Percentiles rank a stretch among this genome's conserved stretches.
Evolutionary conservation across 1,140 invertebrate genomes (phyloP).

Genomic region (Amyelois transitella): DNA sequence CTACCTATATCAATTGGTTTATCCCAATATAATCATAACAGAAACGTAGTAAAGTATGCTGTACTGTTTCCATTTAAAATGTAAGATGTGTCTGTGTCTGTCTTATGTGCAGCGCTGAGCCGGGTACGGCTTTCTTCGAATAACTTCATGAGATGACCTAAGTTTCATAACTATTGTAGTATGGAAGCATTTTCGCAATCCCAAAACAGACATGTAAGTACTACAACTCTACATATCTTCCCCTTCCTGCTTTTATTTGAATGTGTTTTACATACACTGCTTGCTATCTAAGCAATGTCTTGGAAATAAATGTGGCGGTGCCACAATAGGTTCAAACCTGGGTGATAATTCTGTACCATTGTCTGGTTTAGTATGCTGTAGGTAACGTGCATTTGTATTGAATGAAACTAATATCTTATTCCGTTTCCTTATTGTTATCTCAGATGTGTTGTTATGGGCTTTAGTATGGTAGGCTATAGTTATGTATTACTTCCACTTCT

Average conservation of each 20-base stretch:
- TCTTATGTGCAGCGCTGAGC: too few species aligned
- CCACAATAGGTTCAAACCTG: slow-evolving; percentile 28
- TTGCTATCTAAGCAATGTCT: slow-evolving; percentile 22
- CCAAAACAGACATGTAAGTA: not conserved
- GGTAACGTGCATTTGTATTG: slow-evolving; percentile 32
- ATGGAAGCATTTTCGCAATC: not conserved
- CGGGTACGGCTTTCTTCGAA: too few species aligned
- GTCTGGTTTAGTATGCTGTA: slow-evolving; percentile 34
- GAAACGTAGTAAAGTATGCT: too few species aligned
- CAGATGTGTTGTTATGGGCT: slow-evolving; percentile 7
- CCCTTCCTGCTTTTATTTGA: slow-evolving; percentile 29
- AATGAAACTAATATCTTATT: slow-evolving; percentile 43
- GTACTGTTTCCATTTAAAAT: too few species aligned
- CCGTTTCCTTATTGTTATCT: slow-evolving; percentile 36
- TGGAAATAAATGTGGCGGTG: slow-evolving; percentile 24
- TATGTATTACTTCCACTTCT: not conserved
- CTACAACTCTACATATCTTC: not conserved
- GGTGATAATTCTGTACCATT: slow-evolving; percentile 41
- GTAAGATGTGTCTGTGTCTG: too few species aligned
- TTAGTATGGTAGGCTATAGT: not conserved
- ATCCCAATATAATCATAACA: too few species aligned
- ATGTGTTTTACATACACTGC: slow-evolving; percentile 45
- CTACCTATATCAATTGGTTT: too few species aligned
- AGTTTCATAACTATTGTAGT: too few species aligned
- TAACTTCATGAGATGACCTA: too few species aligned